Evolutionary conservation across 2,113 vertebrate genomes (phyloP).

Genomic region (Balaeniceps rex): DNA sequence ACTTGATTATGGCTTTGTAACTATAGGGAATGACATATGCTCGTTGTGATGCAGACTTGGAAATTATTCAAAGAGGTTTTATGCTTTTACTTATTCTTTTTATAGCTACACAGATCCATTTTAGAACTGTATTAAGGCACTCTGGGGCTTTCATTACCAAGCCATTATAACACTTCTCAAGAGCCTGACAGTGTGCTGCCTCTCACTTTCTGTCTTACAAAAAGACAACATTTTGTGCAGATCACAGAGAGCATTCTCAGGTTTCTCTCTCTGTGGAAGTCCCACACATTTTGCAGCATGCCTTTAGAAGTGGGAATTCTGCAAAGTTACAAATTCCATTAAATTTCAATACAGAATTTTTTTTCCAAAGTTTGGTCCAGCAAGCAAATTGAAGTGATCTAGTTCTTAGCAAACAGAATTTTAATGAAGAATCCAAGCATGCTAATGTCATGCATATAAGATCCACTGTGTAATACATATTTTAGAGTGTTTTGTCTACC

Average conservation of each 20-base stretch:
- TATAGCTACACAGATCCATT: neutral
- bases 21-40: neutral
- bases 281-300: neutral
- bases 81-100: conserved; percentile 26
- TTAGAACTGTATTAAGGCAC: neutral
- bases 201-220: neutral
- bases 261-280: neutral
- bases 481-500: neutral
- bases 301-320: neutral
- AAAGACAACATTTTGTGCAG: neutral
- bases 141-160: neutral
- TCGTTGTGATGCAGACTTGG: conserved; percentile 10
- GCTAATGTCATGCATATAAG: neutral
- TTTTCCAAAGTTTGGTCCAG: neutral
- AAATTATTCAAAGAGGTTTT: neutral
- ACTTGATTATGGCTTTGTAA: neutral
- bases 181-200: neutral
- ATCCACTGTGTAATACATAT: neutral
- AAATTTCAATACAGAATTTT: neutral
- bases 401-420: neutral
- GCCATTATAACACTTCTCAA: neutral
- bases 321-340: neutral
- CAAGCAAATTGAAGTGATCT: neutral
- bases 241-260: neutral
- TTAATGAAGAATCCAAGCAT: neutral